phyloP scores from a whole-genome alignment of 2,888 invertebrate species.

The Exephanes ischioxanthus region DNA sequence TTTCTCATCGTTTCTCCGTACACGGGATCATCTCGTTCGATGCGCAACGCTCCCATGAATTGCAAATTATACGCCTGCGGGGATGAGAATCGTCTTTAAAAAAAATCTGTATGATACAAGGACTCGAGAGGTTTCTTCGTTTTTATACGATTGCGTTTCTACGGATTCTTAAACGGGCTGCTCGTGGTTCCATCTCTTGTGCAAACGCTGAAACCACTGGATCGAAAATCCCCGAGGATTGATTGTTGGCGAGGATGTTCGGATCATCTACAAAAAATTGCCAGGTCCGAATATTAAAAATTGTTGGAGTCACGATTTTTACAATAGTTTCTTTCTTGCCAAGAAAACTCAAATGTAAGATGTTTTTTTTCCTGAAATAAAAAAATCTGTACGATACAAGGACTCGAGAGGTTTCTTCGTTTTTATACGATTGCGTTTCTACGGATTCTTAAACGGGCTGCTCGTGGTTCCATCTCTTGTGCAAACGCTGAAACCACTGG shows the following conservation, averaged over 20 bases:
- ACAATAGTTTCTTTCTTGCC: too few species aligned
- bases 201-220: background rate
- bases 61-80: slow-evolving; percentile 25
- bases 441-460: background rate
- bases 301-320: too few species aligned
- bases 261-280: too few species aligned
- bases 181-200: slow-evolving; percentile 2
- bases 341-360: too few species aligned
- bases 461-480: slow-evolving; percentile 1
- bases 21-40: slow-evolving; percentile 10
- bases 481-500: background rate
- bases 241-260: too few species aligned
- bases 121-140: background rate
- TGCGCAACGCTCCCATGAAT: slow-evolving; percentile 15
- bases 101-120: background rate
- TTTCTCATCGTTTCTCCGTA: slow-evolving; percentile 30
- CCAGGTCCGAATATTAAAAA: too few species aligned
- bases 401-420: background rate
- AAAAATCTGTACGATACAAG: background rate
- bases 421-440: background rate
- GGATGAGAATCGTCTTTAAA: background rate
- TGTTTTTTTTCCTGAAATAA: background rate
- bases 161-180: background rate
- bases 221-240: background rate
- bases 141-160: background rate